These are phyloP conservation scores for Drosophila tristis DNA, from an alignment of 1,140 invertebrate genomes.

Conservation along the genomic window DNA sequence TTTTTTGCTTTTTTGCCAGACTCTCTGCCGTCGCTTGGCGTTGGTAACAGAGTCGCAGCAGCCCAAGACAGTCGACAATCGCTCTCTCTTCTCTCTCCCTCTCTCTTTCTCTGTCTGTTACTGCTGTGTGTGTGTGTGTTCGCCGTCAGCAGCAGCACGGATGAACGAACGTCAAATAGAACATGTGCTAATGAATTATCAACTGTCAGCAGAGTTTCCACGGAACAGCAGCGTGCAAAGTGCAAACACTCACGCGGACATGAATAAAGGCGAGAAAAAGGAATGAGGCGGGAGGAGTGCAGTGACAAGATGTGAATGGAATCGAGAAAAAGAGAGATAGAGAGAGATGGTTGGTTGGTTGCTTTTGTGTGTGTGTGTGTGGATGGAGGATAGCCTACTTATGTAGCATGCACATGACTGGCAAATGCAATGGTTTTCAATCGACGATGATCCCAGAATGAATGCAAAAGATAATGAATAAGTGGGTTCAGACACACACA, in stretches of 20 bases:
- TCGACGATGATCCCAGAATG: too few relatives aligned
- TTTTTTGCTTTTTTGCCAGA: conserved; percentile 28
- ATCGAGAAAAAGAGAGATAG: neutral
- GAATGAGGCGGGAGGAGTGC: neutral
- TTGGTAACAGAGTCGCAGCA: conserved; percentile 76
- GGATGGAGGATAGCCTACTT: conserved; percentile 39
- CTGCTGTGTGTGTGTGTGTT: conserved; percentile 16
- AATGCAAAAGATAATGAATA: conserved; percentile 29
- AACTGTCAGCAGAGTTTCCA: conserved; percentile 66
- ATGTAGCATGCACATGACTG: conserved; percentile 14
- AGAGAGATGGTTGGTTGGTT: neutral
- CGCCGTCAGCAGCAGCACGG: conserved; percentile 56
- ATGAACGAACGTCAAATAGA: conserved; percentile 81
- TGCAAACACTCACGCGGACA: conserved; percentile 73
- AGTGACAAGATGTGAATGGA: neutral
- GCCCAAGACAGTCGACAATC: conserved; percentile 51
- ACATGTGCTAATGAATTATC: conserved; percentile 81
- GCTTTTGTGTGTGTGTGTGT: neutral
- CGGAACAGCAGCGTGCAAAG: conserved; percentile 64
- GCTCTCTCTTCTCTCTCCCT: conserved; percentile 22
- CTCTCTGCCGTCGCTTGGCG: conserved; percentile 26
- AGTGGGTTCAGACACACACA: conserved; percentile 2
- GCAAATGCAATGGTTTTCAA: conserved; percentile 28
- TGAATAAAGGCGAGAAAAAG: conserved; percentile 26
- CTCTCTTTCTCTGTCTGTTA: conserved; percentile 7